Conservation (phyloP, 2,113 vertebrate genomes). For the Aramus guarauna region DNA sequence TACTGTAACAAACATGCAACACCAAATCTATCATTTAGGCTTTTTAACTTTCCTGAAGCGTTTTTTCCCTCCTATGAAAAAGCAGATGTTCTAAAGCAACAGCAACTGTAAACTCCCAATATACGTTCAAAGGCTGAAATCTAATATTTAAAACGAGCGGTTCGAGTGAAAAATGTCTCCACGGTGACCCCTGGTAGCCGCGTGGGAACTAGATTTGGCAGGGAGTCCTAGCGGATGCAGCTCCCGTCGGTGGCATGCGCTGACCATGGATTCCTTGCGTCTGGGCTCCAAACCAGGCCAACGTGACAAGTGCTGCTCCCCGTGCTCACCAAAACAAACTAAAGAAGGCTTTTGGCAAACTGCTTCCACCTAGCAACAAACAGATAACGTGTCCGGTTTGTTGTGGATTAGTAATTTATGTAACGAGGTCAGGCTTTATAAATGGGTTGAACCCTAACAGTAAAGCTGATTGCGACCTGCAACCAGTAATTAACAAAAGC, state of each 20-base stretch:
- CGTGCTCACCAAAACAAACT: neutral
- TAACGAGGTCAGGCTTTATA: neutral
- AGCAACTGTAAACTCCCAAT: conserved; percentile 71
- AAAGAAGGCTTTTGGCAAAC: conserved; percentile 50
- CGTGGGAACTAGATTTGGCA: conserved; percentile 65
- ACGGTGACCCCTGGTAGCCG: conserved; percentile 69
- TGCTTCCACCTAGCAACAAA: neutral
- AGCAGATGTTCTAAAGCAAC: conserved; percentile 74
- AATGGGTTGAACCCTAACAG: neutral
- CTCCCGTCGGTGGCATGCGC: conserved; percentile 69
- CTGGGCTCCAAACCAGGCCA: conserved; percentile 52
- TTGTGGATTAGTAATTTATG: neutral
- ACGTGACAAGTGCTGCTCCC: neutral
- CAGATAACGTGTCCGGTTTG: neutral
- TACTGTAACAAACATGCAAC: conserved; percentile 2
- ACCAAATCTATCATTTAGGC: conserved; percentile 52
- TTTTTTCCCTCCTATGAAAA: conserved; percentile 67
- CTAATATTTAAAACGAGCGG: conserved; percentile 68
- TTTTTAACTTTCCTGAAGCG: conserved; percentile 58
- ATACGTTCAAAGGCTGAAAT: conserved; percentile 72
- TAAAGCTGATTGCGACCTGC: neutral
- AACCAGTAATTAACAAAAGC: neutral
- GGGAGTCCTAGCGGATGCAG: conserved; percentile 50
- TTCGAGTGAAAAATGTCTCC: conserved; percentile 74
- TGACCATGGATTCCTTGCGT: conserved; percentile 70